phyloP scores from a whole-genome alignment of 1,140 invertebrate species.

The Maniola jurtina region DNA sequence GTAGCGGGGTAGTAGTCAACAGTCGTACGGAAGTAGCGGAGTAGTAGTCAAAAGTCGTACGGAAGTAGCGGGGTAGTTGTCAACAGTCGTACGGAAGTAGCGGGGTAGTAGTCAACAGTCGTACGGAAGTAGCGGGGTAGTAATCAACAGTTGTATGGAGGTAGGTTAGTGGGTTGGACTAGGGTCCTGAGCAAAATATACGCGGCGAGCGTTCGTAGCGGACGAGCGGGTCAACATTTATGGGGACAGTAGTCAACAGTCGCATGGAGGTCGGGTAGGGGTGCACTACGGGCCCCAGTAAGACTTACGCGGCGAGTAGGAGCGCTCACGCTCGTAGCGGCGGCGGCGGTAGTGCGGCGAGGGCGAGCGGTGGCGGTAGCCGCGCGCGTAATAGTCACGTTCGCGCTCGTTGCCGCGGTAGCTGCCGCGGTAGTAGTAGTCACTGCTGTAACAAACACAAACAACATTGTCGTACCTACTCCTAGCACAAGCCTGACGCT shows the following conservation, averaged over 20 bases:
- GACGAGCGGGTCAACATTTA: neutral
- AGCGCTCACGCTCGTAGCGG: slow-evolving; percentile 88
- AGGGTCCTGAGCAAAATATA: neutral
- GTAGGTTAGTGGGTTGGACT: too few species aligned
- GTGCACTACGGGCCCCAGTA: slow-evolving; percentile 46
- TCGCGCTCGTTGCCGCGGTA: slow-evolving; percentile 61
- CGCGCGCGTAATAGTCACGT: slow-evolving; percentile 67
- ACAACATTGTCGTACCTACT: too few species aligned
- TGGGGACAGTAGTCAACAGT: neutral
- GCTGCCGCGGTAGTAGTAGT: slow-evolving; percentile 71
- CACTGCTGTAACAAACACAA: slow-evolving; percentile 35
- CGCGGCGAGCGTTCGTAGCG: too few species aligned
- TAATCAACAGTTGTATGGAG: too few species aligned
- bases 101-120: too few species aligned
- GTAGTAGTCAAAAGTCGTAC: too few species aligned
- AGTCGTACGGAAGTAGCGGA: too few species aligned
- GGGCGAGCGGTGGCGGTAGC: slow-evolving; percentile 70
- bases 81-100: too few species aligned
- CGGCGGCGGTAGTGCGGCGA: slow-evolving; percentile 79
- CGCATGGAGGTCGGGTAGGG: neutral
- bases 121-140: too few species aligned
- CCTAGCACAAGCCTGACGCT: too few species aligned
- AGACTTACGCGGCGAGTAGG: slow-evolving; percentile 90
- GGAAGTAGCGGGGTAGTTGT: too few species aligned
- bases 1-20: too few species aligned